Conservation (phyloP, 1,140 invertebrate genomes). For the Philopotamus ludificatus region DNA sequence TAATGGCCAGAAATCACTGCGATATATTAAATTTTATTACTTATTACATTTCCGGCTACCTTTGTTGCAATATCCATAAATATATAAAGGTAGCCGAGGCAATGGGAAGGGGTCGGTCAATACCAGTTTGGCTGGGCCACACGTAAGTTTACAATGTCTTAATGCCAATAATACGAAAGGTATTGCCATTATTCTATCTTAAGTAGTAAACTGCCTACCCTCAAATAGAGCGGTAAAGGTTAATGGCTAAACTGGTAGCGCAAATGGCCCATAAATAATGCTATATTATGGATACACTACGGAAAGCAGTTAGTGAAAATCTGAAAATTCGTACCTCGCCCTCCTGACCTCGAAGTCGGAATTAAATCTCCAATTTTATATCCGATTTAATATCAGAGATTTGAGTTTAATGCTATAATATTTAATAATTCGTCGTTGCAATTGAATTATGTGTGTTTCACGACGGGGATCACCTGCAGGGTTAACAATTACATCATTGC, state of each 20-base stretch:
- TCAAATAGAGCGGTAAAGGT: constrained; percentile 37
- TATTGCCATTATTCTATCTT: constrained; percentile 38
- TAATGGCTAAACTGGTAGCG: constrained; percentile 36
- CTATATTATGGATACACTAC: constrained; percentile 28
- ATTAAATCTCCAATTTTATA: too few relatives aligned
- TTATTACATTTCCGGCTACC: too few relatives aligned
- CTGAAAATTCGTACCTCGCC: constrained; percentile 1
- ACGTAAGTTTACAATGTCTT: constrained; percentile 16
- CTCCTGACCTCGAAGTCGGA: not conserved
- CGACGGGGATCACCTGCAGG: too few relatives aligned
- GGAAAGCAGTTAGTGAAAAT: constrained; percentile 6
- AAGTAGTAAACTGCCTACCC: constrained; percentile 39
- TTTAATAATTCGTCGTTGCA: too few relatives aligned
- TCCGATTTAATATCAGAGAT: too few relatives aligned
- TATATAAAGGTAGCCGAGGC: too few relatives aligned
- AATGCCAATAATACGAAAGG: constrained; percentile 31
- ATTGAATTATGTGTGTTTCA: too few relatives aligned
- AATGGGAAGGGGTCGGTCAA: not conserved
- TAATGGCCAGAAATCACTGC: too few relatives aligned
- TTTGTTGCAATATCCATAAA: constrained; percentile 9
- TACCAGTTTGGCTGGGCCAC: not conserved
- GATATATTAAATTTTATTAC: too few relatives aligned
- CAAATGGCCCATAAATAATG: constrained; percentile 39
- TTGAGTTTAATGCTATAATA: too few relatives aligned
- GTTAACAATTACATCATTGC: too few relatives aligned